Conservation (phyloP, 2,797 vertebrate species). For the Micropoecilia bifurca region DNA sequence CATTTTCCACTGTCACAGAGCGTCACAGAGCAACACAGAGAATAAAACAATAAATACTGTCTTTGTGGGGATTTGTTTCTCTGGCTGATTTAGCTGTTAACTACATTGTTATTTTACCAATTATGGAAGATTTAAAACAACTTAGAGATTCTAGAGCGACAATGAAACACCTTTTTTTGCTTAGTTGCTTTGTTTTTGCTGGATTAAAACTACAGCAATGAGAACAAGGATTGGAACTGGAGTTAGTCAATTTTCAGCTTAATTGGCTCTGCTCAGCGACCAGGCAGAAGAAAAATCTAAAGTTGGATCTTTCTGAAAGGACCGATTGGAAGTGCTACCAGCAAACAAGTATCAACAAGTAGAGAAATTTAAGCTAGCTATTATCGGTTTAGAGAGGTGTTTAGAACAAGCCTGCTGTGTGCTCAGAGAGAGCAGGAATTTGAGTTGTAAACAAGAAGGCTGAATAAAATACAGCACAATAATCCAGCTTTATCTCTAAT, state of each 20-base stretch:
- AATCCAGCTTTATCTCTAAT: background rate
- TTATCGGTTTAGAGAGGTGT: background rate
- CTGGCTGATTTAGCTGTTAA: background rate
- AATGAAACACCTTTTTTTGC: background rate
- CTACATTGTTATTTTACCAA: background rate
- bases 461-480: background rate
- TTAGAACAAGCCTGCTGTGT: background rate
- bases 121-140: background rate
- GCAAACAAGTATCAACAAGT: background rate
- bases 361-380: background rate
- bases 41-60: background rate
- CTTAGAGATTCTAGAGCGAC: background rate
- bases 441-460: background rate
- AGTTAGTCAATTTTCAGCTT: background rate
- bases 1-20: constrained; percentile 2
- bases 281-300: background rate
- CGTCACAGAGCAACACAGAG: background rate
- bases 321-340: background rate
- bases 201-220: background rate
- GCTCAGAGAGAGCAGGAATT: background rate
- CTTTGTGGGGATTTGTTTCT: background rate
- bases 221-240: background rate
- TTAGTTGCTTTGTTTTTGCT: background rate
- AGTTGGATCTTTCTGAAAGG: background rate
- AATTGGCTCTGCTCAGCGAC: background rate